Conservation (phyloP, 2,888 invertebrate genomes). For the Hirtodrosophila confusa region DNA sequence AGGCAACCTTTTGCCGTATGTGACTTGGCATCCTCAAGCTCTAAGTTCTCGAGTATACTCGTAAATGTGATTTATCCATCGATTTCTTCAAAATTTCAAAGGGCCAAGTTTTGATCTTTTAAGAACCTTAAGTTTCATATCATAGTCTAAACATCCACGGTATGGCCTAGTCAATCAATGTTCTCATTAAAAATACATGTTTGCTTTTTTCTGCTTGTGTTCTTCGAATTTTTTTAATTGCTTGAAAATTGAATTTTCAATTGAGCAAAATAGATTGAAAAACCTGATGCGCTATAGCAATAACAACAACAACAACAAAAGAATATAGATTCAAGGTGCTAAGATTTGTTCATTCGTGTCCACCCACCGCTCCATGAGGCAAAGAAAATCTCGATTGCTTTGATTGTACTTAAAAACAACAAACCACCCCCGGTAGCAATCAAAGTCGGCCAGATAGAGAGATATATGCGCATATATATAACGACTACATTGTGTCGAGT, state of each 20-base stretch:
- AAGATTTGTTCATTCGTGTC: slow-evolving; percentile 31
- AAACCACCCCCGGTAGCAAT: slow-evolving; percentile 37
- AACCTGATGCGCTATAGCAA: slow-evolving; percentile 6
- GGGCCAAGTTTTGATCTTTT: too few relatives aligned
- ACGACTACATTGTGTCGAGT: slow-evolving; percentile 29
- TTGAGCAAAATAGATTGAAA: slow-evolving; percentile 49
- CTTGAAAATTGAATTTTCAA: slow-evolving; percentile 70
- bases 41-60: too few relatives aligned
- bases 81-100: too few relatives aligned
- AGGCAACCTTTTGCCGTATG: neutral
- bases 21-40: too few relatives aligned
- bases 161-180: slow-evolving; percentile 2
- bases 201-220: slow-evolving; percentile 31
- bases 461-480: slow-evolving; percentile 9
- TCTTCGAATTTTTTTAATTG: slow-evolving; percentile 72
- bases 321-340: slow-evolving; percentile 44
- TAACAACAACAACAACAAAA: slow-evolving; percentile 22
- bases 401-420: slow-evolving; percentile 54
- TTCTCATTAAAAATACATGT: neutral
- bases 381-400: slow-evolving; percentile 25
- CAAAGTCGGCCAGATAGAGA: slow-evolving; percentile 43
- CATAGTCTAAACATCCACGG: neutral
- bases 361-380: neutral
- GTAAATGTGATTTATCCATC: too few relatives aligned
- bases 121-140: too few relatives aligned